Conservation (phyloP, 1,140 invertebrate genomes). For the Drosophila lacertosa region DNA sequence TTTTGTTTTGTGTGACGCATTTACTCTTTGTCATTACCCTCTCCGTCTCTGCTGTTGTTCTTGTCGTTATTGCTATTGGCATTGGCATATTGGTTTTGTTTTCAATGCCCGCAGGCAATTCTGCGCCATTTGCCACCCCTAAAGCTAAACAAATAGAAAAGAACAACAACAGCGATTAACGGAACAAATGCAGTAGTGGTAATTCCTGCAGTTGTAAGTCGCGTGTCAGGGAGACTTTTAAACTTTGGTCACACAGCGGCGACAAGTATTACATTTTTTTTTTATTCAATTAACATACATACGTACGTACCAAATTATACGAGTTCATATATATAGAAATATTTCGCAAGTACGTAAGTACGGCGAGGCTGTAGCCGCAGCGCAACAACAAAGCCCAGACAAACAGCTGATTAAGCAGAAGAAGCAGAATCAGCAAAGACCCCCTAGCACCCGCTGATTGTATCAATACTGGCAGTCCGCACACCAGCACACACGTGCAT, state of each 20-base stretch:
- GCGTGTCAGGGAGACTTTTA: constrained; percentile 1
- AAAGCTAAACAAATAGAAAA: constrained; percentile 5
- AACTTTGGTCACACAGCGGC: constrained; percentile 4
- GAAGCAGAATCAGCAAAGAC: no score
- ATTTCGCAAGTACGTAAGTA: not conserved
- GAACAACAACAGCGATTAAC: constrained; percentile 5
- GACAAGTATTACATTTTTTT: not conserved
- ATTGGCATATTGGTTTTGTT: constrained; percentile 32
- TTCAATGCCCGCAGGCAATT: constrained; percentile 20
- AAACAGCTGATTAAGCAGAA: constrained; percentile 54
- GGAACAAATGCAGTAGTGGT: constrained; percentile 23
- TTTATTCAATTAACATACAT: constrained; percentile 36
- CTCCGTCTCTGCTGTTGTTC: not conserved
- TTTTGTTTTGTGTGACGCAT: constrained; percentile 55
- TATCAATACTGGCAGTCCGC: not conserved
- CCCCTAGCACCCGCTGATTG: not conserved
- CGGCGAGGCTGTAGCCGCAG: constrained; percentile 20
- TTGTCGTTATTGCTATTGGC: constrained; percentile 38
- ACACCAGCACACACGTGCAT: not conserved
- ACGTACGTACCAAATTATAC: not conserved
- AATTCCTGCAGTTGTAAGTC: constrained; percentile 11
- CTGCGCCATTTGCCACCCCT: constrained; percentile 42
- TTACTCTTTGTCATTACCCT: constrained; percentile 21
- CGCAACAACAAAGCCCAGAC: constrained; percentile 32
- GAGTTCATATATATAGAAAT: not conserved